Base-by-base conservation (phyloP, 2,797 vertebrate species). In the Naso thynnoides region DNA sequence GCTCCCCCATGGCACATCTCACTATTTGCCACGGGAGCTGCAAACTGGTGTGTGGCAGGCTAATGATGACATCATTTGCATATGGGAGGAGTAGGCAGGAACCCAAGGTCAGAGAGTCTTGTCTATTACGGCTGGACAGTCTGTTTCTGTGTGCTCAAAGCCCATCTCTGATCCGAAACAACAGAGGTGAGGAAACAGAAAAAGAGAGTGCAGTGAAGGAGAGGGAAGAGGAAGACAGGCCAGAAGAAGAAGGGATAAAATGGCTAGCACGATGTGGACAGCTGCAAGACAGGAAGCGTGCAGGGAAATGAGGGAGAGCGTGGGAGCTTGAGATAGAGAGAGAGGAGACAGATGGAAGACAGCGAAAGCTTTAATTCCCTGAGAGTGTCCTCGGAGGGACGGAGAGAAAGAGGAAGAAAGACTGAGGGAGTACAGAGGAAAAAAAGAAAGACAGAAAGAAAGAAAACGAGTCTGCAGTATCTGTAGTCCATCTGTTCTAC, bases 61-160 rank as follows among this genome's bases (percentile, higher is more conserved):
- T 90, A 88, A 91, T 90, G 84, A 87, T 82, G 73, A 70, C 84
- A 78, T 27, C 61, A 93, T 92, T 90, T 91, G 86, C 85, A 93
- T 93, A 88, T 62, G 77, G 70, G 75, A 87, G 84, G 85, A 79
- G 82, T 24, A 69, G 73, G 63, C 49, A 48, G 70, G 62, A 63
- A 73, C 66, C 38, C 38, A 5, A 75, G 86, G 83, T 87, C 78
- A 74, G 45, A 48, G 71, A 84, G 62, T 82, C 67, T 70, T 69
- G 61, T 79, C 83, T 88, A 45, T 84, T 85, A 76, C 73, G 70
- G 73, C 79, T 74, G 75, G 66, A 73, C 78, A 83, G 72, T 80
- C 70, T 89, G 75, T 56, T 78, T 39, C 44, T 19, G 36, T 53
- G 61, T 1, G 16, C 73, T 79, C 53, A 65, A 19, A 76, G 57